phyloP scores from a whole-genome alignment of 2,113 vertebrate genomes.

The Psephotus haematonotus region DNA sequence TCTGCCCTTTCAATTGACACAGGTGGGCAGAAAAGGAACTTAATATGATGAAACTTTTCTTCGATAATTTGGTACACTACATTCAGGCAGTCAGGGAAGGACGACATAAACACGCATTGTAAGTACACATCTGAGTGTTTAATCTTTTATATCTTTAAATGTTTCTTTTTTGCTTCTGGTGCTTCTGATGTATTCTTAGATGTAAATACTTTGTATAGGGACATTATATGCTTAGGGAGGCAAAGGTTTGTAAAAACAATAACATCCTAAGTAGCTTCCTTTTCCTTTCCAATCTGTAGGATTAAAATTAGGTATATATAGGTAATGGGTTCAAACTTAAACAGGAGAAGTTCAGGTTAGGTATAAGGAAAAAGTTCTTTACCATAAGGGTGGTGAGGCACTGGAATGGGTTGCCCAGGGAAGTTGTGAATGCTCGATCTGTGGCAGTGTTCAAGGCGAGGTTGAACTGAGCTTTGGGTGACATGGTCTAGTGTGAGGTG shows the following conservation, averaged over 20 bases:
- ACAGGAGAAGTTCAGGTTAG: background rate
- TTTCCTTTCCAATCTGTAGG: background rate
- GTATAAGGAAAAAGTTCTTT: background rate
- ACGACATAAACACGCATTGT: conserved; percentile 93
- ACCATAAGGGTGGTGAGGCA: background rate
- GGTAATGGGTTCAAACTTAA: background rate
- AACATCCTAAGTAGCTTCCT: background rate
- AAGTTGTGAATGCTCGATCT: background rate
- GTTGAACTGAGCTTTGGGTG: background rate
- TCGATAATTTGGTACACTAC: conserved; percentile 97
- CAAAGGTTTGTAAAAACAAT: background rate
- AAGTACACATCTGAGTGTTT: conserved; percentile 68
- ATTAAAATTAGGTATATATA: background rate
- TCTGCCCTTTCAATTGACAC: conserved; percentile 43
- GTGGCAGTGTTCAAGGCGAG: background rate
- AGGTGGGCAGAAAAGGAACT: conserved; percentile 99
- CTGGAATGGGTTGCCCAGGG: background rate
- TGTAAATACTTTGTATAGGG: background rate
- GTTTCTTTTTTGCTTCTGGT: background rate
- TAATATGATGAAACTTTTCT: conserved; percentile 99
- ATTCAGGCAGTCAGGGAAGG: conserved; percentile 93
- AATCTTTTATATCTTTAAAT: background rate
- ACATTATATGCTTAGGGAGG: background rate
- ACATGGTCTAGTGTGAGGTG: background rate
- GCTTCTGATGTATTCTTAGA: background rate